These are phyloP conservation scores for Hylyphantes graminicola DNA, from an alignment of 1,140 invertebrate genomes.

Conservation along the genomic window DNA sequence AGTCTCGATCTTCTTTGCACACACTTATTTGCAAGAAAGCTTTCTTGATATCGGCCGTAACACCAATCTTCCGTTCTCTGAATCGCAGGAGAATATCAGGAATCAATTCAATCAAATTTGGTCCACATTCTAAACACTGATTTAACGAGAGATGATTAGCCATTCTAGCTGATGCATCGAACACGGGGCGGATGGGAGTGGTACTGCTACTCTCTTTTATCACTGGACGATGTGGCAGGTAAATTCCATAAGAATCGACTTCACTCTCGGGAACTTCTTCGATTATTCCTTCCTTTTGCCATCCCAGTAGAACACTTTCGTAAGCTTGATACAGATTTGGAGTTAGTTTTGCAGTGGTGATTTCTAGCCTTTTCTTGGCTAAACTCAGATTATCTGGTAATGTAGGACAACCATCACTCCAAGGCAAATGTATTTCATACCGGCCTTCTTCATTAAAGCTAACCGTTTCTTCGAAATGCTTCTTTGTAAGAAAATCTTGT, in stretches of 20 bases:
- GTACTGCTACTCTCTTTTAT: background rate
- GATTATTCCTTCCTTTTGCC: background rate
- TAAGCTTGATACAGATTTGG: background rate
- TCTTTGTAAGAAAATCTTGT: background rate
- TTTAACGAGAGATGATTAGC: background rate
- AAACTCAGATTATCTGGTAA: background rate
- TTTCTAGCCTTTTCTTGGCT: background rate
- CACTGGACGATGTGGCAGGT: background rate
- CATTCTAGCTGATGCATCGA: background rate
- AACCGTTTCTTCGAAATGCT: background rate
- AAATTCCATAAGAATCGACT: background rate
- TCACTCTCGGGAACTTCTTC: background rate
- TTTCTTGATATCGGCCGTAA: background rate
- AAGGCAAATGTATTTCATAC: background rate
- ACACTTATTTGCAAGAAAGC: background rate
- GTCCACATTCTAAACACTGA: background rate
- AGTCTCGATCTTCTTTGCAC: background rate
- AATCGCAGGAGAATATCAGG: background rate
- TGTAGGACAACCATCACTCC: background rate
- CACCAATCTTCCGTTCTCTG: background rate
- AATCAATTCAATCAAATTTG: background rate
- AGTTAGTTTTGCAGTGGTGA: background rate
- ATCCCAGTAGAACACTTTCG: background rate
- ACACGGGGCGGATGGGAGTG: background rate
- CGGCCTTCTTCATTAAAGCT: background rate